Percentiles rank a stretch among this genome's conserved stretches.
phyloP scores from a whole-genome alignment of 53 echinoderm and acorn worm species.

The Antedon mediterranea region DNA sequence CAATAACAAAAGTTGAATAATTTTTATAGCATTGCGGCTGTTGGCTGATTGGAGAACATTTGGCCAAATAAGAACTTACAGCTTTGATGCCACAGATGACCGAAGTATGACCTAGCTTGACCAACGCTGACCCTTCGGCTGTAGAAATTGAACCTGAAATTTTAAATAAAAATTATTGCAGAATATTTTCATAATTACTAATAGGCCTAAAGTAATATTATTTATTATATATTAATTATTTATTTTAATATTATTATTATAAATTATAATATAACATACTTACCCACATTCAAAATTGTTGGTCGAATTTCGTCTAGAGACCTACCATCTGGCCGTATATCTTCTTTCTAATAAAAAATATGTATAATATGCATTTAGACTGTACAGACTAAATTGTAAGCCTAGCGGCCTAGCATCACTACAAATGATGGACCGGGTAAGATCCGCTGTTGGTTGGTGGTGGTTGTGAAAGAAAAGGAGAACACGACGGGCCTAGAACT shows the following conservation, averaged over 20 bases:
- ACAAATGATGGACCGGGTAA: no score
- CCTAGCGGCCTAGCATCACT: no score
- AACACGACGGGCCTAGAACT: not conserved
- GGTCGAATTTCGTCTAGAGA: conserved; percentile 83
- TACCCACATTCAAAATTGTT: conserved; percentile 84
- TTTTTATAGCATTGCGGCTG: no score
- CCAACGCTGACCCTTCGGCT: conserved; percentile 84
- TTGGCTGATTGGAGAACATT: no score
- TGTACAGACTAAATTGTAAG: no score
- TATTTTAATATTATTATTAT: not conserved
- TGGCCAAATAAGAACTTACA: conserved; percentile 29
- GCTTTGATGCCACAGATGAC: conserved; percentile 82
- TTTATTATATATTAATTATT: no score
- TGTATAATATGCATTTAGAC: not conserved
- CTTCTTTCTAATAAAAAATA: conserved; percentile 51
- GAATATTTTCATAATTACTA: not conserved
- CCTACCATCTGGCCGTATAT: conserved; percentile 93
- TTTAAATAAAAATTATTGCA: not conserved
- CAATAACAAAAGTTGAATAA: no score
- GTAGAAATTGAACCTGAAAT: conserved; percentile 60
- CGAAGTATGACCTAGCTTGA: conserved; percentile 86
- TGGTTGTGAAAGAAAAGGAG: no score
- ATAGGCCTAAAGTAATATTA: no score
- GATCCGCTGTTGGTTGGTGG: no score
- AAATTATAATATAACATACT: not conserved